Evolutionary conservation across 30 jellyfish, hydroid and myxozoan species (phyloP).

Genomic region (Calvadosia cruxmelitensis): DNA sequence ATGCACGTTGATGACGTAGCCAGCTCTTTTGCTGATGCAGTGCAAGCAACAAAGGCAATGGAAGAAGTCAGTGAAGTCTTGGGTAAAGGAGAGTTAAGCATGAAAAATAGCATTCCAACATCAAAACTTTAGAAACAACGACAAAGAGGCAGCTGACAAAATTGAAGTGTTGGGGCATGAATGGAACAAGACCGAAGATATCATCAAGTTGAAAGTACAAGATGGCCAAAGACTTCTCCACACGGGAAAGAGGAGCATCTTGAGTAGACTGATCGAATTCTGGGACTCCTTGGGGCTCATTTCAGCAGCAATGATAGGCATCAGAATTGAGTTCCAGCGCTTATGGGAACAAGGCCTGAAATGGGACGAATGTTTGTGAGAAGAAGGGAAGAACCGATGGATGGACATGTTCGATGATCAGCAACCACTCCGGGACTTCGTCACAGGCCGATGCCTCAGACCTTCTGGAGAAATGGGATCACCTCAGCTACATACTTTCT

Average conservation of each 20-base stretch:
- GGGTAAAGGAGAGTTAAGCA: conserved; percentile 20
- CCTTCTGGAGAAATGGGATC: too few species aligned
- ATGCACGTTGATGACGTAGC: conserved; percentile 32
- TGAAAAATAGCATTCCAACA: conserved; percentile 17
- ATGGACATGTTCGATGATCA: too few species aligned
- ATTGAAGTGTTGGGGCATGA: conserved; percentile 19
- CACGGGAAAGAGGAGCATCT: too few species aligned
- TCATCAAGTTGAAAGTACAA: too few species aligned
- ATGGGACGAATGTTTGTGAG: too few species aligned
- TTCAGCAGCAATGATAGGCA: conserved; percentile 20
- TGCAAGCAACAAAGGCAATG: conserved; percentile 28
- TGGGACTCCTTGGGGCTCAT: conserved; percentile 31
- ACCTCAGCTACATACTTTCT: too few species aligned
- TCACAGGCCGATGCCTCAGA: too few species aligned
- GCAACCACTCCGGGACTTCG: too few species aligned
- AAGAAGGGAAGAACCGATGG: too few species aligned
- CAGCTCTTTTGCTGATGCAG: conserved; percentile 17
- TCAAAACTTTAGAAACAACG: conserved; percentile 1
- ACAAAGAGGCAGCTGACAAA: conserved; percentile 1
- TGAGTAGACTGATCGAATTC: too few species aligned
- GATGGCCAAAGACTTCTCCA: too few species aligned
- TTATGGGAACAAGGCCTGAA: too few species aligned
- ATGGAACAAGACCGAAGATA: conserved; percentile 13
- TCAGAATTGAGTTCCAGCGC: conserved; percentile 14
- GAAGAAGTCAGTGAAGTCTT: conserved; percentile 18